Conservation (phyloP, 2,113 vertebrate genomes). For the Hypanus sabinus region DNA sequence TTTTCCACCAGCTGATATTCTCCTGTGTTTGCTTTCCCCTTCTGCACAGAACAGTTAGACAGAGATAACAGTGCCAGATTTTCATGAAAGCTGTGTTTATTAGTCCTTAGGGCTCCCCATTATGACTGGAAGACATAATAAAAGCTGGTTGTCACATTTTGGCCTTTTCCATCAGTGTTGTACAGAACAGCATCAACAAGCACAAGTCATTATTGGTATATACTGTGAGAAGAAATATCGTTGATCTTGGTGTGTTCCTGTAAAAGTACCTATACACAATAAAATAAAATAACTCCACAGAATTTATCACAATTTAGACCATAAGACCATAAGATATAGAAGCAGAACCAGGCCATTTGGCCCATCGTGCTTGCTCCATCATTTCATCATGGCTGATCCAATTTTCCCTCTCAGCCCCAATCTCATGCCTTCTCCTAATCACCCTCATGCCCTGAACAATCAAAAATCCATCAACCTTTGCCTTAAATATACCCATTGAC, state of each 20-base stretch:
- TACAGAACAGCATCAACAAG: background rate
- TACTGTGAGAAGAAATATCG: background rate
- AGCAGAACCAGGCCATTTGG: too few species aligned
- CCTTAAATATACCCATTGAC: too few species aligned
- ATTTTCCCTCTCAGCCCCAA: too few species aligned
- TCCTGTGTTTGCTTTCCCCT: background rate
- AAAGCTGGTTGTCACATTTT: background rate
- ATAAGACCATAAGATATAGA: too few species aligned
- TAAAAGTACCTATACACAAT: too few species aligned
- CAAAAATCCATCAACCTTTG: too few species aligned
- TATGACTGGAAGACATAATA: background rate
- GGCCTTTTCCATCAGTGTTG: background rate
- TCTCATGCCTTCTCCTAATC: too few species aligned
- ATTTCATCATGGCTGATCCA: too few species aligned
- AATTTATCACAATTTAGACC: background rate
- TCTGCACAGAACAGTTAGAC: conserved; percentile 3
- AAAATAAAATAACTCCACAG: background rate
- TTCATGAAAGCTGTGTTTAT: background rate
- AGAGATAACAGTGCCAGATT: conserved; percentile 27
- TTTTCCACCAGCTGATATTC: background rate
- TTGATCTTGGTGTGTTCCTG: background rate
- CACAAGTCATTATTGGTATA: background rate
- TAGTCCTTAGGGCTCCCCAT: background rate
- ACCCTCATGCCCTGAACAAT: too few species aligned
- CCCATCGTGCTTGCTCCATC: too few species aligned